Evolutionary conservation across 2,888 invertebrate species (phyloP), one percentile per base, ranked within the genome.

Genomic region (Nycteola revayana): DNA sequence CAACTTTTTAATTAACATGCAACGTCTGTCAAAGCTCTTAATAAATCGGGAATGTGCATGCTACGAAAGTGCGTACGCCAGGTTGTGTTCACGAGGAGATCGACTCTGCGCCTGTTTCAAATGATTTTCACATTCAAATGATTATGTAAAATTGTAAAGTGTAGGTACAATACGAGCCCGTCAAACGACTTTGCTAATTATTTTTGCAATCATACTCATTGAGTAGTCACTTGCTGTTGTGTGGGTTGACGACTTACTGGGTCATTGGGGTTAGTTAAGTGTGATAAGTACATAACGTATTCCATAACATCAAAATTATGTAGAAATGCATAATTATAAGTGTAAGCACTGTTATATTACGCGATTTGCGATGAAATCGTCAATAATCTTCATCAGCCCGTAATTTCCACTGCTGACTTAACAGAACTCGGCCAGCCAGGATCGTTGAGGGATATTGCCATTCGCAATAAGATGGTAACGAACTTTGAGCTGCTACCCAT

Each of bases 21-120:
- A 53, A 66, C 62, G 67, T 49, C 57, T 68, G 74, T 77, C 75
- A 78, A 78, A 78, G 76, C 65, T 48, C 49, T 56, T 60, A 68
- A 61, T 66, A 62, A 21, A 64, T 60, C 58, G 43, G 50, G 54
- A 60, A 60, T 62, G 44, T 42, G 46, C 42, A 47, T 30, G 18
- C 25, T 14, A 11, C 43, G 41, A 35, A 43, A 46, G 42, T 56
- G 55, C 52, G 49, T 58, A 55, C 41, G 42, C 38, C 45, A 49
- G 48, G 43, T 36, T 36, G 33, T 27, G 31, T 25, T 27, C 34
- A 30, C 26, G 43, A 47, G 48, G 26, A 41, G 36, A 32, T 31
- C 28, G 25, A 32, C 11, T 10, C 33, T 31, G 21, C 28, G 25
- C 25, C 33, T 41, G 32, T 50, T 54, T 43, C 25, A 47, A 53